Percentiles rank a stretch among this genome's conserved stretches.
These are phyloP conservation scores for Macquaria ambigua DNA, from an alignment of 2,113 vertebrate genomes.

Conservation along the genomic window DNA sequence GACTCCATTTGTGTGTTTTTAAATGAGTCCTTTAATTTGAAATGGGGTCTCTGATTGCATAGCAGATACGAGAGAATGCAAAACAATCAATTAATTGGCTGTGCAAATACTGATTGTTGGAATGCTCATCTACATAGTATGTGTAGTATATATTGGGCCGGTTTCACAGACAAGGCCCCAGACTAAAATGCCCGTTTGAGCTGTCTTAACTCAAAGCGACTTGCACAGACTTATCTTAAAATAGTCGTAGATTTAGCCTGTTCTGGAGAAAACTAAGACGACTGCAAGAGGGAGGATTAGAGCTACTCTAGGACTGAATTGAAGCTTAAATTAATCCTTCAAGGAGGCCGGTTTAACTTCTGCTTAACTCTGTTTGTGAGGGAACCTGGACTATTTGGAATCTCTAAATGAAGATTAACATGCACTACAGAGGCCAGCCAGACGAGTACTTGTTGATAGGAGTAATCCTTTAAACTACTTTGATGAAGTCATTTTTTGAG, in stretches of 20 bases:
- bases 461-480: too few species aligned
- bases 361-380: too few species aligned
- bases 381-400: too few species aligned
- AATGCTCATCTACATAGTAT: conserved; percentile 23
- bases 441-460: too few species aligned
- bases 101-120: conserved; percentile 48
- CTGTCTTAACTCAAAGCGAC: background rate
- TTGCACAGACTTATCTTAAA: background rate
- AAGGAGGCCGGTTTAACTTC: too few species aligned
- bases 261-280: background rate
- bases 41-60: conserved; percentile 51
- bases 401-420: too few species aligned
- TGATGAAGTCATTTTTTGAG: too few species aligned
- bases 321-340: too few species aligned
- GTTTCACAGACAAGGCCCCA: background rate
- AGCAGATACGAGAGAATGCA: conserved; percentile 53
- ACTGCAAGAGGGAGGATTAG: background rate
- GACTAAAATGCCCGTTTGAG: background rate
- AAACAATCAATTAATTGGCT: conserved; percentile 54
- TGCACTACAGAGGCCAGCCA: too few species aligned
- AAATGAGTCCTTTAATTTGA: conserved; percentile 55
- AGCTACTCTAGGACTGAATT: too few species aligned
- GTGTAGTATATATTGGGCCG: background rate
- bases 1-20: conserved; percentile 60
- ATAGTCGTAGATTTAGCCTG: background rate